Evolutionary conservation across 2,113 vertebrate species (phyloP), one percentile per base, ranked within the genome.

Genomic region (Xiphophorus maculatus): DNA sequence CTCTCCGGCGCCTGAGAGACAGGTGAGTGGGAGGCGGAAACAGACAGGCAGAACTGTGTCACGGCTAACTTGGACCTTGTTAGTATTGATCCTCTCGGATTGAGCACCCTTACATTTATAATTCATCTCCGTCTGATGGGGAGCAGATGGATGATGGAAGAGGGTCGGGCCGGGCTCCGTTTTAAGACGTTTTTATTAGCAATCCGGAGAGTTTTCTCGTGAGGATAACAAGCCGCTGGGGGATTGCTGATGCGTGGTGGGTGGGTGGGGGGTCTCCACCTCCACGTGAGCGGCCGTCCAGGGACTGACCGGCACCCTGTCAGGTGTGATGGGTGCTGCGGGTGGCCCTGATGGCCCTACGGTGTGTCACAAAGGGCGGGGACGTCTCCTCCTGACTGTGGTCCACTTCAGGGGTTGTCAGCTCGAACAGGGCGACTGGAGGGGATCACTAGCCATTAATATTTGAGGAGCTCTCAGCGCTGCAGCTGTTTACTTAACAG

Each of bases 401-500:
- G 84, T 74, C 88, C 83, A 83, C 83, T 90, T 83, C 74, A 72
- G 72, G 81, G 80, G 78, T 58, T 42, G 81, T 84, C 77, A 76
- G 78, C 74, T 77, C 78, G 82, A 84, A 84, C 83, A 73, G 76
- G 74, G 66, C 44, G 66, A 73, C 67, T 69, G 77, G 75, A 83
- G 84, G 80, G 88, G 84, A 90, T 89, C 71, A 54, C 81, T 79
- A 29, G 65, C 68, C 64, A 92, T 94, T 90, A 93, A 94, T 94
- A 93, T 93, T 94, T 93, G 81, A 93, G 83, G 48, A 88, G 84
- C 84, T 91, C 80, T 92, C 65, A 69, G 84, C 28, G 81, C 80
- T 88, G 91, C 84, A 86, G 91, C 90, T 93, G 91, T 94, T 93
- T 93, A 91, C 89, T 92, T 90, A 92, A 90, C 92, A 88, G 88